Conservation (phyloP, 2,113 vertebrate species). For the Rostratula benghalensis region DNA sequence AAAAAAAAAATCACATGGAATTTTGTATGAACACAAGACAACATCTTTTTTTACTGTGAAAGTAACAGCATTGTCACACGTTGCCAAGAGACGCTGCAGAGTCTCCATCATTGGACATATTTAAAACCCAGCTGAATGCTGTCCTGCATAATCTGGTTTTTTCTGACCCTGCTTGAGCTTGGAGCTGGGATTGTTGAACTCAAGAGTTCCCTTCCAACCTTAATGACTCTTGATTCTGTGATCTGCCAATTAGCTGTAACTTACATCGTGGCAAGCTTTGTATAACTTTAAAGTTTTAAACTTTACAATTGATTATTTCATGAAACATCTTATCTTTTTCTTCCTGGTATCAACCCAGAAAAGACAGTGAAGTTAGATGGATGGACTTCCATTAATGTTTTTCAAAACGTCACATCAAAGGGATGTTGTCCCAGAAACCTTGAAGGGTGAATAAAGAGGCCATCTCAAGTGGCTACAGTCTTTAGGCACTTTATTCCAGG, state of each 20-base stretch:
- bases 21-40: background rate
- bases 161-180: background rate
- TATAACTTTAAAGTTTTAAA: background rate
- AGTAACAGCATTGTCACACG: background rate
- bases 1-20: background rate
- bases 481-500: background rate
- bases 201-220: rapidly evolving
- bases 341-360: background rate
- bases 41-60: background rate
- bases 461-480: background rate
- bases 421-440: background rate
- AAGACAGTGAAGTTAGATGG: background rate
- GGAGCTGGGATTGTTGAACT: background rate
- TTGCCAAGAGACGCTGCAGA: background rate
- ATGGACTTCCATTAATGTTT: background rate
- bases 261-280: background rate
- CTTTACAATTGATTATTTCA: background rate
- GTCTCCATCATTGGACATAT: background rate
- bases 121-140: background rate
- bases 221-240: background rate
- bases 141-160: background rate
- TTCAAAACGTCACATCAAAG: background rate
- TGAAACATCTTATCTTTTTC: background rate
- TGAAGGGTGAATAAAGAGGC: background rate
- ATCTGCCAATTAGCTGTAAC: background rate